These are phyloP conservation scores for Megalurothrips usitatus DNA, from an alignment of 2,888 invertebrate species.

Conservation along the genomic window DNA sequence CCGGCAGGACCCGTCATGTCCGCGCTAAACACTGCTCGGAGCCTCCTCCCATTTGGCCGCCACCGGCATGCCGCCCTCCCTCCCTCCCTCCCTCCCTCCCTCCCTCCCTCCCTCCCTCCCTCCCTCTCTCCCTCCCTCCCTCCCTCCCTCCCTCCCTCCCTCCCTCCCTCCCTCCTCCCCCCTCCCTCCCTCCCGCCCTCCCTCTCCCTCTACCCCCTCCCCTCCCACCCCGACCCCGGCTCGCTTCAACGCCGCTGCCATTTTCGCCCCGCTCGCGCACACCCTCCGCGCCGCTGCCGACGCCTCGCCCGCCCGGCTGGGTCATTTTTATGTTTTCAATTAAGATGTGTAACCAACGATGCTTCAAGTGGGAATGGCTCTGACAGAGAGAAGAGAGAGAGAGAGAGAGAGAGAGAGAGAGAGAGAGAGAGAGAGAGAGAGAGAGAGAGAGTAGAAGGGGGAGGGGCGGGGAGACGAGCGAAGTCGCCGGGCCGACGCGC, in stretches of 20 bases:
- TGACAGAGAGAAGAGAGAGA: not conserved
- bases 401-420: not conserved
- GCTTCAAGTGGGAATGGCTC: slow-evolving; percentile 20
- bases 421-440: not conserved
- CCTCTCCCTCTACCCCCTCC: not conserved
- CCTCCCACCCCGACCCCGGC: not conserved
- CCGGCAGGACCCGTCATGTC: too few species aligned
- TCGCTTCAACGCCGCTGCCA: not conserved
- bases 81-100: not conserved
- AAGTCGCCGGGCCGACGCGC: too few species aligned
- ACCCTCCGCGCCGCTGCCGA: not conserved
- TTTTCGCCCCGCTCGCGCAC: not conserved
- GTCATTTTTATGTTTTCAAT: slow-evolving; percentile 19
- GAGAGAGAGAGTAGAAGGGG: not conserved
- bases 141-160: too few species aligned
- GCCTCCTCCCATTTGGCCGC: too few species aligned
- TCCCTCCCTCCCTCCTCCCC: not conserved
- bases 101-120: not conserved
- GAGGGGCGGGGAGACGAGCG: not conserved
- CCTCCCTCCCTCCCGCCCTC: not conserved
- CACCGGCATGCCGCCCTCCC: too few species aligned
- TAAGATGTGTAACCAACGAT: slow-evolving; percentile 18
- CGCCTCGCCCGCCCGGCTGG: not conserved
- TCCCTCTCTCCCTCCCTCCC: too few species aligned
- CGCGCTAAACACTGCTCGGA: too few species aligned